phyloP scores from a whole-genome alignment of 2,797 vertebrate genomes.

The Craterocephalus amniculus region DNA sequence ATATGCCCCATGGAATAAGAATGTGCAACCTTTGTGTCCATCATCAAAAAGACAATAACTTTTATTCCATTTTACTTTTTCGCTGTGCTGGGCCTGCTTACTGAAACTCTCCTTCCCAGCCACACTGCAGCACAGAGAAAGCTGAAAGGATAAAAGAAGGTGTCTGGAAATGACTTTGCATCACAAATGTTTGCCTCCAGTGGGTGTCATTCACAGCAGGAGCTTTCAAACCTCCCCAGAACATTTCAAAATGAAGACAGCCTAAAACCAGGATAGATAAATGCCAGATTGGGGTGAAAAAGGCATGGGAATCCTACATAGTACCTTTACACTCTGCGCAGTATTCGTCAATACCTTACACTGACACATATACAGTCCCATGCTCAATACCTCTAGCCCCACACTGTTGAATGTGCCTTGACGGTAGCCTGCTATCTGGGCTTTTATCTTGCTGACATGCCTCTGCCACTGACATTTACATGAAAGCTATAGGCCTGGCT shows the following conservation, averaged over 20 bases:
- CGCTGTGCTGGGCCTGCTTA: slow-evolving; percentile 29
- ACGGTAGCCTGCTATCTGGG: slow-evolving; percentile 54
- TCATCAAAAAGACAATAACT: background rate
- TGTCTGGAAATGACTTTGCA: slow-evolving; percentile 28
- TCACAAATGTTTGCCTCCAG: slow-evolving; percentile 11
- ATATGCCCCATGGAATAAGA: no score
- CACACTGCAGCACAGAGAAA: background rate
- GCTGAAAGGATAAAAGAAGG: slow-evolving; percentile 13
- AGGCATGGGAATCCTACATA: slow-evolving; percentile 6
- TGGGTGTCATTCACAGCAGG: slow-evolving; percentile 11
- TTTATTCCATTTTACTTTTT: background rate
- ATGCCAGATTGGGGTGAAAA: slow-evolving; percentile 31
- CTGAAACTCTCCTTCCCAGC: slow-evolving; percentile 4
- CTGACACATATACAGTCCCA: slow-evolving; percentile 54
- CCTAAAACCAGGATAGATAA: slow-evolving; percentile 27
- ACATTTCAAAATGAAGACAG: slow-evolving; percentile 26
- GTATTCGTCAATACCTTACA: slow-evolving; percentile 52
- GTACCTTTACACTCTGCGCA: slow-evolving; percentile 22
- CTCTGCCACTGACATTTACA: slow-evolving; percentile 75
- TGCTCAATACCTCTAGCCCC: slow-evolving; percentile 43
- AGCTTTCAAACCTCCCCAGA: slow-evolving; percentile 14
- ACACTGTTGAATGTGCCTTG: slow-evolving; percentile 53
- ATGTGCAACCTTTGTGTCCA: background rate
- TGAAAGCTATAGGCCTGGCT: slow-evolving; percentile 67
- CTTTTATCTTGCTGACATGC: slow-evolving; percentile 71